Percentiles rank a stretch among this genome's conserved stretches.
These are phyloP conservation scores for Drosophila ironensis DNA, from an alignment of 1,140 invertebrate species.

Conservation along the genomic window DNA sequence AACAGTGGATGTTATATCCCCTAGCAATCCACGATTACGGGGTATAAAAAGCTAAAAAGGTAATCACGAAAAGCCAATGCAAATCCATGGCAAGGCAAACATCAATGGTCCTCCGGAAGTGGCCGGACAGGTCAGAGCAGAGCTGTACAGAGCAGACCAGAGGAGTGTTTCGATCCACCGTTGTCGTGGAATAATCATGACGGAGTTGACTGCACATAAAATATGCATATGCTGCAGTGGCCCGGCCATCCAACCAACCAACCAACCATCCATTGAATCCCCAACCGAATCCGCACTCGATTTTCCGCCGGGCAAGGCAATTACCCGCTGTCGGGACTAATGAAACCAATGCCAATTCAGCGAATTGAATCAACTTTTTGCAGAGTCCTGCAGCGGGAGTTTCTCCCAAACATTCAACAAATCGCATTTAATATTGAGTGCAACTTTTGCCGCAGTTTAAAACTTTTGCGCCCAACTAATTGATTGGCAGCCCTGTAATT, in stretches of 20 bases:
- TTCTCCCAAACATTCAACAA: constrained; percentile 29
- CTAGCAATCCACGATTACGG: too few species aligned
- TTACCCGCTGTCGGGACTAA: constrained; percentile 38
- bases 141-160: not conserved
- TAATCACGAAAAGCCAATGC: constrained; percentile 7
- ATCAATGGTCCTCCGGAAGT: constrained; percentile 5
- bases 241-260: not conserved
- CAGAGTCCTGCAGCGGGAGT: not conserved
- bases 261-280: not conserved
- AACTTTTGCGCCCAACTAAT: too few species aligned
- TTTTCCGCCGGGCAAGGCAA: constrained; percentile 15
- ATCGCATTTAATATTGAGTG: constrained; percentile 39
- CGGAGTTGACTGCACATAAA: constrained; percentile 35
- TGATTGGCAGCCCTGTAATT: too few species aligned
- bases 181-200: constrained; percentile 47
- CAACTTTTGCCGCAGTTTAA: constrained; percentile 1
- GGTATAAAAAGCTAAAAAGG: not conserved
- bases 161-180: constrained; percentile 5
- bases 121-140: not conserved
- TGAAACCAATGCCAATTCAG: constrained; percentile 63
- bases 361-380: constrained; percentile 57
- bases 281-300: not conserved
- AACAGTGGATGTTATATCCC: too few species aligned
- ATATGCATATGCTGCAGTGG: constrained; percentile 31
- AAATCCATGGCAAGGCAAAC: constrained; percentile 36